Percentiles rank a stretch among this genome's conserved stretches.
phyloP scores from a whole-genome alignment of 2,797 vertebrate genomes.

The Lagocephalus sceleratus region DNA sequence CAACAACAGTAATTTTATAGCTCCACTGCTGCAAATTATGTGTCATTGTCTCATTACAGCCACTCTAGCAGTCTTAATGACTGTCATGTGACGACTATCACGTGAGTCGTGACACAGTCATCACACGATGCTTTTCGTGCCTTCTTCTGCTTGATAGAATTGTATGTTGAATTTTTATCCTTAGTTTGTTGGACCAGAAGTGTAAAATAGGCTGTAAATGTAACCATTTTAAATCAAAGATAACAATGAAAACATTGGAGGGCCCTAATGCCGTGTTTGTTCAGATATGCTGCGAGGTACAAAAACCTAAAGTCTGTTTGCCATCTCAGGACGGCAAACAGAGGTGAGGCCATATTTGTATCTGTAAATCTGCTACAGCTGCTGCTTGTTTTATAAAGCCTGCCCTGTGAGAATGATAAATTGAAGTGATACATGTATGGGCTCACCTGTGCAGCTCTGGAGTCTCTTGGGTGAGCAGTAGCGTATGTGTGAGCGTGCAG shows the following conservation, averaged over 20 bases:
- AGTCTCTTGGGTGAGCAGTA: conserved; percentile 64
- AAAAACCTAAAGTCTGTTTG: conserved; percentile 51
- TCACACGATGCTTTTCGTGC: too few species aligned
- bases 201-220: conserved; percentile 18
- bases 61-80: too few species aligned
- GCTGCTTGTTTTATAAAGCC: conserved; percentile 57
- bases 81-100: too few species aligned
- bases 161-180: neutral
- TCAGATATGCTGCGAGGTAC: conserved; percentile 28
- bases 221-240: conserved; percentile 12
- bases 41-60: too few species aligned
- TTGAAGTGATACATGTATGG: conserved; percentile 73
- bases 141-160: neutral
- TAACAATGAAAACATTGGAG: conserved; percentile 4
- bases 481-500: conserved; percentile 32
- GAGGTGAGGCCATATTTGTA: conserved; percentile 43
- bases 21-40: too few species aligned
- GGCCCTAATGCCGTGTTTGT: conserved; percentile 25
- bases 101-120: too few species aligned
- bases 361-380: conserved; percentile 54
- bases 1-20: too few species aligned
- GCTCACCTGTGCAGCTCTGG: conserved; percentile 59
- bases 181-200: neutral
- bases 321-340: conserved; percentile 40
- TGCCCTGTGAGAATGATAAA: conserved; percentile 74